These are phyloP conservation scores for Pentamera pediparva DNA, from an alignment of 53 echinoderm and acorn worm species.

Conservation along the genomic window DNA sequence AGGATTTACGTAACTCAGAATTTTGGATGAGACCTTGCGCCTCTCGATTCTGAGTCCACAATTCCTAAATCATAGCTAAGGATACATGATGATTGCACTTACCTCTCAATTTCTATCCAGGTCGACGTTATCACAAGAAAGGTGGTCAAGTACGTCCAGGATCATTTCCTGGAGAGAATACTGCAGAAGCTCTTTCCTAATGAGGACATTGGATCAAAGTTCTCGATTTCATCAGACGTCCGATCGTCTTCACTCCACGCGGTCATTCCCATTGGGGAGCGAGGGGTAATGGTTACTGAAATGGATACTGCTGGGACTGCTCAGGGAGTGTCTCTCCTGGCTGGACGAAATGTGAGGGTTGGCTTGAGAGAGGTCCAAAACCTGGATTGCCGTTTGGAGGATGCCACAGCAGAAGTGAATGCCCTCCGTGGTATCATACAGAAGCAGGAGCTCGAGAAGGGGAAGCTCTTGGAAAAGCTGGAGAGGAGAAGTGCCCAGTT, in stretches of 20 bases:
- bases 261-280: neutral
- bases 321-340: neutral
- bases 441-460: constrained; percentile 7
- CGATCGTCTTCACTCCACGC: neutral
- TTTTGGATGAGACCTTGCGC: too few relatives aligned
- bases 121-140: neutral
- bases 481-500: constrained; percentile 8
- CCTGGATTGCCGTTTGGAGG: neutral
- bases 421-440: neutral
- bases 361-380: neutral
- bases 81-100: too few relatives aligned
- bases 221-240: neutral
- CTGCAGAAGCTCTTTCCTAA: constrained; percentile 1
- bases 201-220: neutral
- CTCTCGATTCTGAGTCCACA: too few relatives aligned
- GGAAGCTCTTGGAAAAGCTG: neutral
- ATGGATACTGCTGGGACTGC: neutral
- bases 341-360: too few relatives aligned
- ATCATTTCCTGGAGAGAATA: constrained; percentile 18
- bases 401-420: neutral
- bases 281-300: too few relatives aligned
- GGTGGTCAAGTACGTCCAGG: constrained; percentile 11
- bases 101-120: neutral
- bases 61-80: too few relatives aligned
- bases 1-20: too few relatives aligned